phyloP scores from a whole-genome alignment of 2,888 invertebrate species.

The Drosophila pegasa region DNA sequence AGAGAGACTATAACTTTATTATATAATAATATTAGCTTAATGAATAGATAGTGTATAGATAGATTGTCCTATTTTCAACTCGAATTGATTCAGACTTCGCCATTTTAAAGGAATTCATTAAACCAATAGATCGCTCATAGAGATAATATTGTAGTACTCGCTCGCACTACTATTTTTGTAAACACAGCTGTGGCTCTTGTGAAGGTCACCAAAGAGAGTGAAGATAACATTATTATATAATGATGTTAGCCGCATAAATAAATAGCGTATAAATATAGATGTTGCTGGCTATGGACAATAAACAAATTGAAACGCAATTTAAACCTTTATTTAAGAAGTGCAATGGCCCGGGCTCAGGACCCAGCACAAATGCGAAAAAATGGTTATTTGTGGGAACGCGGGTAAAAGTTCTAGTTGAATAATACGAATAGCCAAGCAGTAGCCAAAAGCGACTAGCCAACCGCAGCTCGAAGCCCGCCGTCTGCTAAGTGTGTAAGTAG shows the following conservation, averaged over 20 bases:
- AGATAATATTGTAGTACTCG: too few relatives aligned
- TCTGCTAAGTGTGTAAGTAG: constrained; percentile 22
- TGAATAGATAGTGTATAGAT: not conserved
- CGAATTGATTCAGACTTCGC: too few relatives aligned
- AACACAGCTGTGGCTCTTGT: too few relatives aligned
- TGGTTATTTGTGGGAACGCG: constrained; percentile 17
- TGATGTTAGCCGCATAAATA: not conserved
- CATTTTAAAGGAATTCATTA: too few relatives aligned
- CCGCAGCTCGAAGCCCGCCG: constrained; percentile 23
- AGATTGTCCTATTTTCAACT: too few relatives aligned
- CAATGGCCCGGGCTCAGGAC: constrained; percentile 28
- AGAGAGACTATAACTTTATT: too few relatives aligned
- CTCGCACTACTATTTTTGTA: too few relatives aligned
- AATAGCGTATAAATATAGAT: not conserved
- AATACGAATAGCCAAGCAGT: constrained; percentile 18
- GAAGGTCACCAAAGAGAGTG: too few relatives aligned
- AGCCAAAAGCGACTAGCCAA: constrained; percentile 31
- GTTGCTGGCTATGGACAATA: not conserved
- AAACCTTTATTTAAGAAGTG: constrained; percentile 27
- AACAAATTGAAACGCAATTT: constrained; percentile 50
- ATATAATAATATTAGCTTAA: not conserved
- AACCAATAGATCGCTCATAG: too few relatives aligned
- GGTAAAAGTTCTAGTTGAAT: constrained; percentile 60
- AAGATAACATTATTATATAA: too few relatives aligned
- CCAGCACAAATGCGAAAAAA: constrained; percentile 53